A percentile compares a stretch with the other conserved stretches of the same genome.
These are phyloP conservation scores for Selene dorsalis DNA, from an alignment of 2,797 vertebrate species.

Conservation along the genomic window DNA sequence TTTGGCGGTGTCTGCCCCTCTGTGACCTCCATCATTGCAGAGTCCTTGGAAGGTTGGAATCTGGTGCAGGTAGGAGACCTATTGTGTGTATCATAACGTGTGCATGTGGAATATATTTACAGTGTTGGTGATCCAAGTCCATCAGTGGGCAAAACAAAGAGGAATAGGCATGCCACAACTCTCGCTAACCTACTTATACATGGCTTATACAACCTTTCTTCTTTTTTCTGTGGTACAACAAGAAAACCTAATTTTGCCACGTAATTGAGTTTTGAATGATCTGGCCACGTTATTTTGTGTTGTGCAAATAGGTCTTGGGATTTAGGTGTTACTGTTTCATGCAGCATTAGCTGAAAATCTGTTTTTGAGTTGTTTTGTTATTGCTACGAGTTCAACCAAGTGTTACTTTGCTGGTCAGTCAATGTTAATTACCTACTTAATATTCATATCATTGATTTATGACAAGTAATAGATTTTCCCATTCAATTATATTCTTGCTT, in stretches of 20 bases:
- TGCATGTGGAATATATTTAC: not conserved
- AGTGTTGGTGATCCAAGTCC: not conserved
- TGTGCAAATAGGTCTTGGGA: slow-evolving; percentile 31
- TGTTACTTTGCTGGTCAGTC: slow-evolving; percentile 16
- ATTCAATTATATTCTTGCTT: slow-evolving; percentile 33
- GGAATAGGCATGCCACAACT: not conserved
- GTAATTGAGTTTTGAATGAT: slow-evolving; percentile 13
- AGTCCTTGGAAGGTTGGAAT: slow-evolving; percentile 99
- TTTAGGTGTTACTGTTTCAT: slow-evolving; percentile 26
- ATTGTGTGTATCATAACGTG: not conserved
- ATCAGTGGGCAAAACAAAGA: not conserved
- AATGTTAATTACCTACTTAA: slow-evolving; percentile 13
- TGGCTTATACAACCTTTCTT: not conserved
- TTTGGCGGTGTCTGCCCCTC: slow-evolving; percentile 98
- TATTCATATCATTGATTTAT: slow-evolving; percentile 34
- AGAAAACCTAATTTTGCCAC: slow-evolving; percentile 21
- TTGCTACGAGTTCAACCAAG: slow-evolving; percentile 16
- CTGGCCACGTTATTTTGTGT: not conserved
- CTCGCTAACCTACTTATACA: not conserved
- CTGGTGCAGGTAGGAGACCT: slow-evolving; percentile 93
- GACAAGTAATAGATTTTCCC: slow-evolving; percentile 31
- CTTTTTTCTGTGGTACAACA: not conserved
- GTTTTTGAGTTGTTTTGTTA: slow-evolving; percentile 13
- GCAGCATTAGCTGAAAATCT: not conserved
- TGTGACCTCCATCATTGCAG: slow-evolving; percentile 98